Base-by-base conservation (phyloP, 2,888 invertebrate species). In the Melanchra persicariae region DNA sequence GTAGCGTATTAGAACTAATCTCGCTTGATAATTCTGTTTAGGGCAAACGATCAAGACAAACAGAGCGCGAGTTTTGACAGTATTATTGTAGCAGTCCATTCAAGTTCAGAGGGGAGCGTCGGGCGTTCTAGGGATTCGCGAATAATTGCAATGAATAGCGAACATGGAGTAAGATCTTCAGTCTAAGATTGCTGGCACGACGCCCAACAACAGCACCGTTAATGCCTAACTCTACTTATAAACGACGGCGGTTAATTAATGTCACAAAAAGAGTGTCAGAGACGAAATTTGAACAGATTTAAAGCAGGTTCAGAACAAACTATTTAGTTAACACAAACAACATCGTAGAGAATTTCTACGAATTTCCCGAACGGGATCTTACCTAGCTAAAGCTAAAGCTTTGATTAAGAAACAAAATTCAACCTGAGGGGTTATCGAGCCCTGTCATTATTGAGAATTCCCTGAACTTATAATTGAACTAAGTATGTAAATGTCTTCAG, bases 91-190 rank as follows among this genome's bases (percentile, higher is more conserved):
- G 76, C 83, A 83, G 85, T 85, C 84, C 85, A 88, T 89, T 87
- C 83, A 81, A 83, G 82, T 85, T 84, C 77, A 81, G 82, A 57
- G 76, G 84, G 79, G 77, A 86, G 70, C 76, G 79, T 83, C 87
- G 77, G 85, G 71, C 77, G 79, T 83, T 88, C 81, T 82, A 81
- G 84, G 83, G 88, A 90, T 89, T 87, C 89, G 83, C 87, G 87
- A 91, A 92, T 92, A 90, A 92, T 92, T 91, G 90, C 89, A 91
- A 91, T 91, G 91, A 91, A 92, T 88, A 89, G 85, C 78, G 84
- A 85, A 87, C 87, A 84, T 84, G 79, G 85, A 85, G 85, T 87
- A 83, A 85, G 87, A 86, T 87, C 84, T 82, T 74, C 83, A 82
- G 81, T 82, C 70, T 84, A 85, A 87, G 79, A 81, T 76, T 82